These are phyloP conservation scores for Physeter macrocephalus DNA, from an alignment of 2,113 vertebrate species.

Conservation along the genomic window DNA sequence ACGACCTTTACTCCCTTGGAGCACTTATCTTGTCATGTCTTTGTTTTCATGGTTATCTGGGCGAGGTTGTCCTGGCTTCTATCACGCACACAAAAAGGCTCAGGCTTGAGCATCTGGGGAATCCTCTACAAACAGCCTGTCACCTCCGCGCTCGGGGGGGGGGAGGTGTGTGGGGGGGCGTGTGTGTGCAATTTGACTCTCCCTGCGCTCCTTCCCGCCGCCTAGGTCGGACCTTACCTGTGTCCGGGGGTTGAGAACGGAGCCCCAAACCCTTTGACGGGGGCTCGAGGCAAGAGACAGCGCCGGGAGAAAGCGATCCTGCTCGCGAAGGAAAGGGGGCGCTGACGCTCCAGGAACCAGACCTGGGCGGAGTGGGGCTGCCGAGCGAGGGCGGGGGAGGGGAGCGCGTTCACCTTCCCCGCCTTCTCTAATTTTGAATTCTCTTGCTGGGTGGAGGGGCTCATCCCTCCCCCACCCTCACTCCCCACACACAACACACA, in stretches of 20 bases:
- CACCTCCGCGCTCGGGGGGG: background rate
- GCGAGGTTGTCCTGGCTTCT: slow-evolving; percentile 25
- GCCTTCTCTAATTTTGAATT: background rate
- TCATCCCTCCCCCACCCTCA: background rate
- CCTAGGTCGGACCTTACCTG: fast-evolving
- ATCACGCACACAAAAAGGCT: background rate
- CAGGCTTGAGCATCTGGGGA: background rate
- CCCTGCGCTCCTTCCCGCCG: background rate
- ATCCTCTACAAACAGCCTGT: background rate
- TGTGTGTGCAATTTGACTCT: too few relatives aligned
- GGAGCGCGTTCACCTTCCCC: background rate
- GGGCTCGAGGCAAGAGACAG: background rate
- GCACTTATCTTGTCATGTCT: slow-evolving; percentile 53
- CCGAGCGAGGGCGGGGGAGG: slow-evolving; percentile 12
- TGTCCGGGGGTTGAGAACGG: background rate
- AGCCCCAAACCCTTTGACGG: background rate
- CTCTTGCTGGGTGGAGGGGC: background rate
- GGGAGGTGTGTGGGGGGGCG: too few relatives aligned
- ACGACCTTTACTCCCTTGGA: slow-evolving; percentile 14
- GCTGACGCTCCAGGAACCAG: slow-evolving; percentile 79
- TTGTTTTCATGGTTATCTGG: slow-evolving; percentile 60
- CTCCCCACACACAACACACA: too few relatives aligned
- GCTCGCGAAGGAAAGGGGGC: slow-evolving; percentile 77
- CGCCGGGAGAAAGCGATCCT: background rate
- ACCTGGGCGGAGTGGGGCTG: background rate